Conservation (phyloP, 2,888 invertebrate species). For the Trissolcus brochymenae region DNA sequence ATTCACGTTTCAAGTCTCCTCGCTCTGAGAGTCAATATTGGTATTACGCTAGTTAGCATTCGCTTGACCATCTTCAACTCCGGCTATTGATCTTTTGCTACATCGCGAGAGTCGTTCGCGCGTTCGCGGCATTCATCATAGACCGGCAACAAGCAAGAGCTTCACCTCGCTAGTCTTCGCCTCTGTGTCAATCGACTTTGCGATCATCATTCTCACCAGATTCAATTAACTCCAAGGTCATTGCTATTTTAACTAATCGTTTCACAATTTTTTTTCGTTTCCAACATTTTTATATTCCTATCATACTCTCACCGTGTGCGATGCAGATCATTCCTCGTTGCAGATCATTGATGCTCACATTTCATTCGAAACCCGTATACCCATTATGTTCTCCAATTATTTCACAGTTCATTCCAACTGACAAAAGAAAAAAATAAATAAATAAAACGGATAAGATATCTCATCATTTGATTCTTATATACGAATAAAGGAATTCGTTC, state of each 20-base stretch:
- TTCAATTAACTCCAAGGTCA: slow-evolving; percentile 41
- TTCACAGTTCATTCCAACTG: too few relatives aligned
- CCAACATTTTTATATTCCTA: background rate
- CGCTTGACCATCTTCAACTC: slow-evolving; percentile 62
- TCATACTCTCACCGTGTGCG: too few relatives aligned
- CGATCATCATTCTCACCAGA: slow-evolving; percentile 43
- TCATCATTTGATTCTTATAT: too few relatives aligned
- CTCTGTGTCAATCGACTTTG: slow-evolving; percentile 51
- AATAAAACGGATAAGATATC: too few relatives aligned
- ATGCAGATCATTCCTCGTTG: too few relatives aligned
- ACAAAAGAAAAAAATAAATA: too few relatives aligned
- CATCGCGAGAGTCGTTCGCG: slow-evolving; percentile 32
- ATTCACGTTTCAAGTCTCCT: slow-evolving; percentile 41
- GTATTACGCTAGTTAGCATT: slow-evolving; percentile 68
- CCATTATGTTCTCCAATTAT: too few relatives aligned
- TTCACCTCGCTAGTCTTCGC: slow-evolving; percentile 48
- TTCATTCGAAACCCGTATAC: too few relatives aligned
- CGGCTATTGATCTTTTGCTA: slow-evolving; percentile 48
- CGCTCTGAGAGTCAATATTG: slow-evolving; percentile 65
- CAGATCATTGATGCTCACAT: too few relatives aligned
- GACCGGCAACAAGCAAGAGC: slow-evolving; percentile 34
- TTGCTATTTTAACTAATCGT: slow-evolving; percentile 34
- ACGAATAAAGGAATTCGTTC: too few relatives aligned
- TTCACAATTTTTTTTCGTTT: slow-evolving; percentile 5
- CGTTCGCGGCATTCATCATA: slow-evolving; percentile 57